Evolutionary conservation across 2,797 vertebrate species (phyloP).

Genomic region (Peromyscus melanophrys): DNA sequence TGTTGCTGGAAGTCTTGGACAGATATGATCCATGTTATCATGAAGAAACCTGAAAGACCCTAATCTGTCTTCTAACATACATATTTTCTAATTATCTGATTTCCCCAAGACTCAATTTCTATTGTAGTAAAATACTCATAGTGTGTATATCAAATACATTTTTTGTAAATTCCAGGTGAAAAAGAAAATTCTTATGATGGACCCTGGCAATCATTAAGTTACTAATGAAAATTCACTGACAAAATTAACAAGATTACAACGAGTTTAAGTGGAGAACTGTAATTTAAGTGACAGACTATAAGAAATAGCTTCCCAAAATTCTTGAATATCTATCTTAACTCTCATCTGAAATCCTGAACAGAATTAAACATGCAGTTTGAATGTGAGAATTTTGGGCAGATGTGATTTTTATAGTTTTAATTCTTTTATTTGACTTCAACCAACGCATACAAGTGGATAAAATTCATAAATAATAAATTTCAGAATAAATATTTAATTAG

Average conservation of each 20-base stretch:
- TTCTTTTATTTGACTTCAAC: not conserved
- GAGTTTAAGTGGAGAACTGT: not conserved
- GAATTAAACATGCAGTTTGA: not conserved
- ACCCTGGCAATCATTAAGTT: not conserved
- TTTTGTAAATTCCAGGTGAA: not conserved
- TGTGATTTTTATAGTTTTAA: slow-evolving; percentile 29
- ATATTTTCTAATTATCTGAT: not conserved
- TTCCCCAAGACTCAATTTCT: not conserved
- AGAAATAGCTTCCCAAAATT: not conserved
- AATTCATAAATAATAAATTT: slow-evolving; percentile 61
- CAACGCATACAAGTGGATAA: not conserved
- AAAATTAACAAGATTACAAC: not conserved
- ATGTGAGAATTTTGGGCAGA: not conserved
- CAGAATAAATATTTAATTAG: slow-evolving; percentile 61
- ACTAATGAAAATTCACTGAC: not conserved
- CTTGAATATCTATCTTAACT: not conserved
- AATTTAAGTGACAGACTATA: not conserved
- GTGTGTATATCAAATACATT: not conserved
- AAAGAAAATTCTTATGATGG: not conserved
- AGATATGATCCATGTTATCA: not conserved
- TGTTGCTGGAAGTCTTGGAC: not conserved
- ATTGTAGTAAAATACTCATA: not conserved
- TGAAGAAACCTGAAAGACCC: not conserved
- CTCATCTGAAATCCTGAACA: not conserved
- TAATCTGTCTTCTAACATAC: not conserved